Conservation (phyloP, 2,113 vertebrate species). For the Meleagris gallopavo region DNA sequence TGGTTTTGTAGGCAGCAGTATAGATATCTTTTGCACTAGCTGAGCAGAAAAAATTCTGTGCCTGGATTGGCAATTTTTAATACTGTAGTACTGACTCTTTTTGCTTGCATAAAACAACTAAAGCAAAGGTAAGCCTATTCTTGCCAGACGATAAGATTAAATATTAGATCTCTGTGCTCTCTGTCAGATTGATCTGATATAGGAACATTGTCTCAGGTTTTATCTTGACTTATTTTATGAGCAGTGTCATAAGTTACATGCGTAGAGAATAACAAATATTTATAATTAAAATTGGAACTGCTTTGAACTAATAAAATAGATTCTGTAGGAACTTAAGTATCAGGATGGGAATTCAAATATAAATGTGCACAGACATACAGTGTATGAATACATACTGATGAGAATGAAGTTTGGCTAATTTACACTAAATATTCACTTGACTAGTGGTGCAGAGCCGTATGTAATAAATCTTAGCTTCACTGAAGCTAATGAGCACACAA, state of each 20-base stretch:
- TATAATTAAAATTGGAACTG: background rate
- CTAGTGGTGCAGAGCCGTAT: background rate
- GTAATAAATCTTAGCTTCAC: background rate
- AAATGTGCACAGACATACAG: background rate
- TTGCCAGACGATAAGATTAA: background rate
- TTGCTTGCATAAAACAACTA: background rate
- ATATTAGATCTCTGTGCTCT: background rate
- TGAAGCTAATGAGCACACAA: background rate
- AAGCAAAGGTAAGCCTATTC: background rate
- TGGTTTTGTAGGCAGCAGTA: background rate
- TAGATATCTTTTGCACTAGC: background rate
- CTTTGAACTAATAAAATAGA: background rate
- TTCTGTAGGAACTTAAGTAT: background rate
- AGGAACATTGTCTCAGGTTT: background rate
- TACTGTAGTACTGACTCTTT: background rate
- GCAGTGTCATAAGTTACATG: background rate
- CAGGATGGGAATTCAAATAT: background rate
- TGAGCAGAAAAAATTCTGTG: background rate
- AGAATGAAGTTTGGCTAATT: background rate
- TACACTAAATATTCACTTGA: background rate
- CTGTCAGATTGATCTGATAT: background rate
- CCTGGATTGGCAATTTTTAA: background rate
- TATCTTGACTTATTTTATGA: background rate
- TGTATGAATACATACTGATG: background rate
- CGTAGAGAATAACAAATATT: background rate